phyloP scores from a whole-genome alignment of 2,113 vertebrate species.

The Erpornis zantholeuca region DNA sequence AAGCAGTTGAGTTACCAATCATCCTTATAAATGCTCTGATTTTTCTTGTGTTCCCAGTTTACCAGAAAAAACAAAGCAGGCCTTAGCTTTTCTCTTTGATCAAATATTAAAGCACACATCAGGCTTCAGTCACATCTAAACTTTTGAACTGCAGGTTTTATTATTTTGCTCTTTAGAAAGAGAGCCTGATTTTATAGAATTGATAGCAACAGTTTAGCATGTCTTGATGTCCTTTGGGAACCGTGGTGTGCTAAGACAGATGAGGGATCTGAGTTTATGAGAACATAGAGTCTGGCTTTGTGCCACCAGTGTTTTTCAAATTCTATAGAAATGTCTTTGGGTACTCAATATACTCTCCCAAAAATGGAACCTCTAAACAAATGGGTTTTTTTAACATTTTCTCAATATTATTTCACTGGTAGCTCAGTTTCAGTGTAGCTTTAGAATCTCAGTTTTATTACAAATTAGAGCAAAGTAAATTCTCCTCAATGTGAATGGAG shows the following conservation, averaged over 20 bases:
- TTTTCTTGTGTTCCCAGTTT: slow-evolving; percentile 43
- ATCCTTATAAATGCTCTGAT: slow-evolving; percentile 12
- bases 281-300: slow-evolving; percentile 43
- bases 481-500: background rate
- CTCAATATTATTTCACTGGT: slow-evolving; percentile 11
- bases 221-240: slow-evolving; percentile 46
- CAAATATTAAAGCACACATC: slow-evolving; percentile 62
- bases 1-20: slow-evolving; percentile 6
- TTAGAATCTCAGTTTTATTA: slow-evolving; percentile 30
- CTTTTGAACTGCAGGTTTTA: slow-evolving; percentile 68
- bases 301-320: slow-evolving; percentile 48
- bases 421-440: background rate
- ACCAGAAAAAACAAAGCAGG: background rate
- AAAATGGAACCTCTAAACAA: slow-evolving; percentile 11
- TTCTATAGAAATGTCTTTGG: slow-evolving; percentile 52
- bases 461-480: slow-evolving; percentile 3
- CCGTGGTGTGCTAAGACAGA: slow-evolving; percentile 57
- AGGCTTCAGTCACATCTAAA: slow-evolving; percentile 63
- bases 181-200: slow-evolving; percentile 59
- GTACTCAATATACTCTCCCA: background rate
- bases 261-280: slow-evolving; percentile 63
- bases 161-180: slow-evolving; percentile 60
- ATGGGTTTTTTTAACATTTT: slow-evolving; percentile 24
- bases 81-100: slow-evolving; percentile 36
- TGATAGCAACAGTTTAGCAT: slow-evolving; percentile 67